phyloP scores from a whole-genome alignment of 2,888 invertebrate genomes.

The Pristionchus fissidentatus region DNA sequence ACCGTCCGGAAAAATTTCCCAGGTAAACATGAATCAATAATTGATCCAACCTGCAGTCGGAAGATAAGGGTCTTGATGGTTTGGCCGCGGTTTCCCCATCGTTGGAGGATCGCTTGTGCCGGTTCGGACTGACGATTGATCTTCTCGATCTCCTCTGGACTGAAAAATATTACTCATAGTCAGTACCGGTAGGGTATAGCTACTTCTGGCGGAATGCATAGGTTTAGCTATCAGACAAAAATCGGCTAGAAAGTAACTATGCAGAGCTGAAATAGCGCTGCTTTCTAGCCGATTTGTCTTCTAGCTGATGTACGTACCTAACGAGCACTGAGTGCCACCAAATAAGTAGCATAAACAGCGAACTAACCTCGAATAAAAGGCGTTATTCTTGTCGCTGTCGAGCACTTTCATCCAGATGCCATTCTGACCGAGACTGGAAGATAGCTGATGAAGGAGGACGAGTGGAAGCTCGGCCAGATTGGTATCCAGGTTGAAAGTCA shows the following conservation, averaged over 20 bases:
- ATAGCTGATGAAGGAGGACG: slow-evolving; percentile 57
- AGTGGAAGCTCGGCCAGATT: slow-evolving; percentile 68
- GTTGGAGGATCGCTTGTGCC: slow-evolving; percentile 70
- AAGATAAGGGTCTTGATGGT: slow-evolving; percentile 62
- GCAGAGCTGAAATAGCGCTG: no score
- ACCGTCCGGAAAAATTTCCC: not conserved
- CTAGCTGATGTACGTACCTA: no score
- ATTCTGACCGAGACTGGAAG: slow-evolving; percentile 58
- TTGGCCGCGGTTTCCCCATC: slow-evolving; percentile 76
- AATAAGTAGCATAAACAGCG: not conserved
- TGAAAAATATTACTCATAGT: slow-evolving; percentile 50
- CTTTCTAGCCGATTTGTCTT: no score
- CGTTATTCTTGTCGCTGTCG: slow-evolving; percentile 60
- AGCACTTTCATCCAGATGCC: slow-evolving; percentile 68
- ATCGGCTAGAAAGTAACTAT: not conserved
- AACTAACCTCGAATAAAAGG: slow-evolving; percentile 64
- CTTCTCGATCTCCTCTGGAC: slow-evolving; percentile 62
- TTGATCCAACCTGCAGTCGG: slow-evolving; percentile 8
- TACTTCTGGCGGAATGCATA: no score
- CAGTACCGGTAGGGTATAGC: no score
- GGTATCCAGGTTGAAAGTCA: slow-evolving; percentile 55
- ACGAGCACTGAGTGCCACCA: not conserved
- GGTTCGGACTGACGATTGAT: slow-evolving; percentile 64
- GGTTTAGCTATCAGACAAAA: not conserved
- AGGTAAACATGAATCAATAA: no score